These are phyloP conservation scores for Scolopax rusticola DNA, from an alignment of 2,797 vertebrate genomes.

Conservation along the genomic window DNA sequence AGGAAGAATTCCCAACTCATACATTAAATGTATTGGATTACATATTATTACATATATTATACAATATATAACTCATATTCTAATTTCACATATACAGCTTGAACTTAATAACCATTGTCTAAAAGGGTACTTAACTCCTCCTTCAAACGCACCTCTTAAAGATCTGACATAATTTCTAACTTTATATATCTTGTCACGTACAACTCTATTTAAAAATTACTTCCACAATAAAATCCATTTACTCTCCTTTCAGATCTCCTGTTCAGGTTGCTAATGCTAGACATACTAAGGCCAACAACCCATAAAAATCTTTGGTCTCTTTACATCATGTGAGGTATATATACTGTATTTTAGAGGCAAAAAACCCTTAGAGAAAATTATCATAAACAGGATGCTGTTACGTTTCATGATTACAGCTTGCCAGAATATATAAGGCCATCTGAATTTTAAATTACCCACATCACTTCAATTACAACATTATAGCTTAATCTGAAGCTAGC, in stretches of 20 bases:
- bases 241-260: background rate
- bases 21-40: background rate
- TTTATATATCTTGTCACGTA: background rate
- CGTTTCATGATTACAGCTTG: background rate
- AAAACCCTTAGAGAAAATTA: background rate
- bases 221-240: background rate
- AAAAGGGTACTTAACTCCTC: background rate
- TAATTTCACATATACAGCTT: background rate
- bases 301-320: background rate
- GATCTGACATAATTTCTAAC: background rate
- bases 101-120: background rate
- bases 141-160: background rate
- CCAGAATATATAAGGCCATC: background rate
- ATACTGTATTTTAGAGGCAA: background rate
- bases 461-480: background rate
- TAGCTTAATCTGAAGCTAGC: background rate
- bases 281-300: background rate
- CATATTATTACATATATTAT: background rate
- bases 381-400: background rate
- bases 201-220: background rate
- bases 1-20: background rate
- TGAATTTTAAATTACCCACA: constrained; percentile 3
- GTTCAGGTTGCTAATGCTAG: background rate
- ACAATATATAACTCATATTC: background rate
- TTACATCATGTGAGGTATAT: background rate